These are phyloP conservation scores for Drosophila ogumai DNA, from an alignment of 1,140 invertebrate genomes.

Conservation along the genomic window DNA sequence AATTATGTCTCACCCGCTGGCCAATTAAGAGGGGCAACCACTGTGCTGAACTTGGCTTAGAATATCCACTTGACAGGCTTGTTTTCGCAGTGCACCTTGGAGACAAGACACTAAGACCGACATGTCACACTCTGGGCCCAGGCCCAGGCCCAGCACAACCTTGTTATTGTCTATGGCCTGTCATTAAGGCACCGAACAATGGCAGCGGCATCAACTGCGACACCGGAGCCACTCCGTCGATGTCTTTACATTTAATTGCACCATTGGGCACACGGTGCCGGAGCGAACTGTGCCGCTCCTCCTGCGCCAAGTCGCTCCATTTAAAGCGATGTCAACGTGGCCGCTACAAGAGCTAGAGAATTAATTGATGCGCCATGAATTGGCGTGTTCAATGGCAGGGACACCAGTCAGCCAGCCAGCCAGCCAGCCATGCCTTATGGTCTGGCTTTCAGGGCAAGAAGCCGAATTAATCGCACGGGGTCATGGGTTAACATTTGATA, in stretches of 20 bases:
- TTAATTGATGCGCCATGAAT: conserved; percentile 45
- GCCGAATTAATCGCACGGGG: conserved; percentile 21
- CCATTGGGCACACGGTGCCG: conserved; percentile 47
- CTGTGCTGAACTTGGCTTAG: conserved; percentile 2
- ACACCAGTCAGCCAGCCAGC: not conserved
- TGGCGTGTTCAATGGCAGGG: conserved; percentile 38
- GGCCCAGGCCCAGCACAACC: conserved; percentile 25
- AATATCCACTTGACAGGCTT: not conserved
- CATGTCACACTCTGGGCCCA: conserved; percentile 30
- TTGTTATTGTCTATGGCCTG: conserved; percentile 61
- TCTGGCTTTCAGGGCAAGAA: not conserved
- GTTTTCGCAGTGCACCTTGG: not conserved
- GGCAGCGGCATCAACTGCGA: conserved; percentile 25
- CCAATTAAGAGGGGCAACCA: too few species aligned
- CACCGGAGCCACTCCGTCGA: conserved; percentile 37
- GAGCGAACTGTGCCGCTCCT: conserved; percentile 26
- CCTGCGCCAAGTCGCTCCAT: conserved; percentile 7
- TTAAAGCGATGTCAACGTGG: conserved; percentile 34
- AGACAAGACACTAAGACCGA: conserved; percentile 1
- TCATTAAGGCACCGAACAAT: conserved; percentile 52
- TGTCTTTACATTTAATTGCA: conserved; percentile 63
- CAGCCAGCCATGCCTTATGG: not conserved
- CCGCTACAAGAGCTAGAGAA: conserved; percentile 23
- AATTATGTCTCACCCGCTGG: too few species aligned
- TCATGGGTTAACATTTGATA: conserved; percentile 11